Conservation (phyloP, 2,113 vertebrate species). For the Platysternon megacephalum region DNA sequence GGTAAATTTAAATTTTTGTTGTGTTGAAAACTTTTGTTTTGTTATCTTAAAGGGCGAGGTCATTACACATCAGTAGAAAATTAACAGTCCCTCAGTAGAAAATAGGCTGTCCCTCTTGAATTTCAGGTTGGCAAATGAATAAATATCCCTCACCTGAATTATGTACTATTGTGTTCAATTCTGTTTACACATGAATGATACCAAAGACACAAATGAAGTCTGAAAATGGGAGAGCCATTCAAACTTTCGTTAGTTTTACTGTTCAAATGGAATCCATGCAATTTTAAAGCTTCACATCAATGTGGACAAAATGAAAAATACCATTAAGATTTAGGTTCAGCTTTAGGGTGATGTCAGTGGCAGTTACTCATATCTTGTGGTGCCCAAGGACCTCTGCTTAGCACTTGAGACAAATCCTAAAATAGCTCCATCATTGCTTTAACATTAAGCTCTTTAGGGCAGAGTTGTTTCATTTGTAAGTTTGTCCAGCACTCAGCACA, state of each 20-base stretch:
- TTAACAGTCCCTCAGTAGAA: neutral
- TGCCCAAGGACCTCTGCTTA: neutral
- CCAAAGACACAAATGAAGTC: neutral
- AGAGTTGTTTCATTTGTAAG: neutral
- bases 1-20: neutral
- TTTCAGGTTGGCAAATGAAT: neutral
- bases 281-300: neutral
- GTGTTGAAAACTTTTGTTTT: neutral
- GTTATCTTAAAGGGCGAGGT: neutral
- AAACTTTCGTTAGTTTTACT: neutral
- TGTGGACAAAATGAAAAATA: neutral
- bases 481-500: fast-evolving
- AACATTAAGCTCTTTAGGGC: neutral
- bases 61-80: neutral
- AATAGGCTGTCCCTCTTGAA: neutral
- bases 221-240: neutral
- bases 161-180: neutral
- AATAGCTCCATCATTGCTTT: neutral
- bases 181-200: neutral
- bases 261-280: neutral
- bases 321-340: neutral
- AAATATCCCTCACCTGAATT: neutral
- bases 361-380: neutral
- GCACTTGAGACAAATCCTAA: neutral
- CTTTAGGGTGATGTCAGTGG: neutral